Percentiles rank a stretch among this genome's conserved stretches.
Evolutionary conservation across 2,888 invertebrate species (phyloP).

Genomic region (Cephalotes varians): DNA sequence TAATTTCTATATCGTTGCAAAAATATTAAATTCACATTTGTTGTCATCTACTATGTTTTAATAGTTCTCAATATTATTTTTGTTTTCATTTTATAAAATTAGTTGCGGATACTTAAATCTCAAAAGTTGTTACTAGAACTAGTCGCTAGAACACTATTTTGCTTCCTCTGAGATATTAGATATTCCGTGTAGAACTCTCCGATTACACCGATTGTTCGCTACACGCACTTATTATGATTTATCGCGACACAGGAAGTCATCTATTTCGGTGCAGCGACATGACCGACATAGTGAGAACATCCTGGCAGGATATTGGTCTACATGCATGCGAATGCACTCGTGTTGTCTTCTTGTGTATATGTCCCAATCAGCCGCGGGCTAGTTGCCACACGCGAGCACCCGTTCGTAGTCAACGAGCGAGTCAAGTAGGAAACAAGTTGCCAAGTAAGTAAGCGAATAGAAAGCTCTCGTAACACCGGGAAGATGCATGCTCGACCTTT

Average conservation of each 20-base stretch:
- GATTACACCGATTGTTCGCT: neutral
- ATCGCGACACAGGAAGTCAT: neutral
- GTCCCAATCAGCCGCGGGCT: neutral
- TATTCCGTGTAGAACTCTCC: neutral
- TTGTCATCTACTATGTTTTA: neutral
- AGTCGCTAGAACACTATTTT: neutral
- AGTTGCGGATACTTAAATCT: neutral
- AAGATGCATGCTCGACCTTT: neutral
- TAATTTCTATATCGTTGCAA: neutral
- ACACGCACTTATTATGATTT: conserved; percentile 7
- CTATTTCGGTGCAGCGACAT: neutral
- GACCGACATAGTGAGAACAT: neutral
- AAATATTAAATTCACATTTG: neutral
- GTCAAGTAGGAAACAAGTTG: conserved; percentile 37
- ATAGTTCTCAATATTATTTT: neutral
- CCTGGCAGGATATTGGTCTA: neutral
- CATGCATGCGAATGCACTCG: neutral
- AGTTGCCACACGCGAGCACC: conserved; percentile 13
- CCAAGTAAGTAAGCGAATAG: conserved; percentile 14
- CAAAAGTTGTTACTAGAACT: neutral
- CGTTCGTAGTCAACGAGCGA: conserved; percentile 30
- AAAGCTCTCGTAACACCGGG: conserved; percentile 9
- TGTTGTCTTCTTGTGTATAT: neutral
- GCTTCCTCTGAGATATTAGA: neutral
- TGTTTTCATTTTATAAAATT: neutral